These are phyloP conservation scores for Caenorhabditis tropicalis DNA, from an alignment of 1,140 invertebrate species.

Conservation along the genomic window DNA sequence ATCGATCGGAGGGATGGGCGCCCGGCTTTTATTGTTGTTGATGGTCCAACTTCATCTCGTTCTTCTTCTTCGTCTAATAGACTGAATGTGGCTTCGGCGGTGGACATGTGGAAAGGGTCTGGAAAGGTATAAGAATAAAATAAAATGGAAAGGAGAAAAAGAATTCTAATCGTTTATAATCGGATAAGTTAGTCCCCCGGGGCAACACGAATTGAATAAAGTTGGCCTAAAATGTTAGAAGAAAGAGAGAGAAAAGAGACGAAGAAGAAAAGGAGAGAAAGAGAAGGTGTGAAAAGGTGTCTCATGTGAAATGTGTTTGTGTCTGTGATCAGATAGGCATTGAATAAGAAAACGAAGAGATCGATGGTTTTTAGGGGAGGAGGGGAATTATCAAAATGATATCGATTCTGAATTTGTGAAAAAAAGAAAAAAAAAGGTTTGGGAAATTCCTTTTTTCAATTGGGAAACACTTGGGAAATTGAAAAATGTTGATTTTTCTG, in stretches of 20 bases:
- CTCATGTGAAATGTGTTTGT: not conserved
- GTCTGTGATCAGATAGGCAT: conserved; percentile 7
- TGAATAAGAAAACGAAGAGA: not conserved
- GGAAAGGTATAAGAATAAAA: not conserved
- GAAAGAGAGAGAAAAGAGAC: not conserved
- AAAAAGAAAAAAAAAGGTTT: no score
- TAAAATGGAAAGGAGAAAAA: not conserved
- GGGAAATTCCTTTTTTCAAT: no score
- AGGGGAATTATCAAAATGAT: no score
- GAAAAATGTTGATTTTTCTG: no score
- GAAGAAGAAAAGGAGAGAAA: not conserved
- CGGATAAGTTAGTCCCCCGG: not conserved
- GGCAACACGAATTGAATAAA: no score
- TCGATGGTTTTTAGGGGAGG: not conserved
- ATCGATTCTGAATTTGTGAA: no score
- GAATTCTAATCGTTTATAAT: not conserved
- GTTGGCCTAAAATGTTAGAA: conserved; percentile 31
- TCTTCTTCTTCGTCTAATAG: conserved; percentile 24
- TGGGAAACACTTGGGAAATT: no score
- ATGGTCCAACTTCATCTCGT: conserved; percentile 30
- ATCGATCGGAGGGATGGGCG: conserved; percentile 25
- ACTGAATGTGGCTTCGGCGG: conserved; percentile 10
- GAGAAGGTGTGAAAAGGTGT: not conserved
- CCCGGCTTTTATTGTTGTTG: not conserved
- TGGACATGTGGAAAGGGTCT: not conserved